Conservation (phyloP, 1,140 invertebrate genomes). For the Chrysomallon squamiferum region DNA sequence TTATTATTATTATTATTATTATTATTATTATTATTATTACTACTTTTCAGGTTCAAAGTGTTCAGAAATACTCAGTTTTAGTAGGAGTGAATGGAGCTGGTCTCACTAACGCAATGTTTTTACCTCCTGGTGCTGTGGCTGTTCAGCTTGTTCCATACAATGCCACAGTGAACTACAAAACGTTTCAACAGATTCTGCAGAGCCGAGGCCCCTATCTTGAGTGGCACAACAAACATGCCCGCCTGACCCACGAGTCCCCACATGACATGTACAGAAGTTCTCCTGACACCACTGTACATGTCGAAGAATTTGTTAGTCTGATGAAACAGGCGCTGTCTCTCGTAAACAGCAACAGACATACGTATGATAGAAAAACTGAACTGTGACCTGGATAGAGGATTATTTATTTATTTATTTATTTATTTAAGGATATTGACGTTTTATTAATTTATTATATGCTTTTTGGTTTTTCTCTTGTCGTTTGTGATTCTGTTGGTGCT, state of each 20-base stretch:
- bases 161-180: conserved; percentile 28
- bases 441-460: too few relatives aligned
- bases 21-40: not conserved
- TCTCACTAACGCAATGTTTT: conserved; percentile 35
- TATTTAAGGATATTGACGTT: not conserved
- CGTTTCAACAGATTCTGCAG: conserved; percentile 22
- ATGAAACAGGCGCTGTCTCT: conserved; percentile 21
- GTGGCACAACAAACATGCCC: conserved; percentile 29
- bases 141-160: conserved; percentile 38
- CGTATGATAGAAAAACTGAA: conserved; percentile 9
- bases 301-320: conserved; percentile 28
- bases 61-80: conserved; percentile 35
- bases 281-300: conserved; percentile 29
- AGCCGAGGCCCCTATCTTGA: conserved; percentile 31
- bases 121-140: conserved; percentile 27
- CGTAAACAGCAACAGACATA: not conserved
- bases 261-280: conserved; percentile 9
- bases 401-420: not conserved
- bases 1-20: too few relatives aligned
- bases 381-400: not conserved
- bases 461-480: too few relatives aligned
- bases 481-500: too few relatives aligned
- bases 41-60: conserved; percentile 26
- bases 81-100: conserved; percentile 45
- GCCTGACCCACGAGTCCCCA: conserved; percentile 13